Conservation (phyloP, 2,888 invertebrate genomes). For the Heteromurus nitidus region DNA sequence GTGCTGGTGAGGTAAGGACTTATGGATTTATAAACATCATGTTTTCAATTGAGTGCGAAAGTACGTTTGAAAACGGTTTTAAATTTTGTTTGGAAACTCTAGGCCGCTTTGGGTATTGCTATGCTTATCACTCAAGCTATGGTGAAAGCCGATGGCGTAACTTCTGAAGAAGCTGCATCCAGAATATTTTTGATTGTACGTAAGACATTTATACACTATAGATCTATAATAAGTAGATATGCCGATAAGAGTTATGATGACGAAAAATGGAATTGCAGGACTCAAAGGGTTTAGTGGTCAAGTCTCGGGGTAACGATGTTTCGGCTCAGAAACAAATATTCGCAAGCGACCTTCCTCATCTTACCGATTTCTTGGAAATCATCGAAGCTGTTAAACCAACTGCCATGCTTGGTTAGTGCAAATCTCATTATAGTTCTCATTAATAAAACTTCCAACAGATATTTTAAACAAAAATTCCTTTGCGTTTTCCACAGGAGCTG, state of each 20-base stretch:
- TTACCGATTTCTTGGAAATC: constrained; percentile 87
- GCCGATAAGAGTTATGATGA: neutral
- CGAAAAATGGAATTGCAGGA: no score
- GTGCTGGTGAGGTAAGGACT: constrained; percentile 94
- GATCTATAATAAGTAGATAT: neutral
- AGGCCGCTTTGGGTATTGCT: constrained; percentile 96
- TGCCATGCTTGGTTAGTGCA: constrained; percentile 87
- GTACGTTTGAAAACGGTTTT: neutral
- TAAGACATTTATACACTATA: neutral
- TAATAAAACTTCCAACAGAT: no score
- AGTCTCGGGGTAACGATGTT: constrained; percentile 86
- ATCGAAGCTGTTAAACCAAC: constrained; percentile 89
- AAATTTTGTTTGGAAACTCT: constrained; percentile 30
- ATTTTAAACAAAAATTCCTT: neutral
- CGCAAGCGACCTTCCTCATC: constrained; percentile 85
- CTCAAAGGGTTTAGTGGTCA: constrained; percentile 94
- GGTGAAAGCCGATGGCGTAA: constrained; percentile 85
- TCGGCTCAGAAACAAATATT: constrained; percentile 87
- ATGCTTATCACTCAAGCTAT: constrained; percentile 94
- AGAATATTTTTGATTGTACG: constrained; percentile 83
- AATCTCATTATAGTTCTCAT: neutral
- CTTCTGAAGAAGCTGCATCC: constrained; percentile 84
- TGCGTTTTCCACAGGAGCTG: constrained; percentile 83
- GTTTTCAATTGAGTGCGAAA: no score
- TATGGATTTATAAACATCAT: no score